Conservation (phyloP, 2,113 vertebrate genomes). For the Columba livia region DNA sequence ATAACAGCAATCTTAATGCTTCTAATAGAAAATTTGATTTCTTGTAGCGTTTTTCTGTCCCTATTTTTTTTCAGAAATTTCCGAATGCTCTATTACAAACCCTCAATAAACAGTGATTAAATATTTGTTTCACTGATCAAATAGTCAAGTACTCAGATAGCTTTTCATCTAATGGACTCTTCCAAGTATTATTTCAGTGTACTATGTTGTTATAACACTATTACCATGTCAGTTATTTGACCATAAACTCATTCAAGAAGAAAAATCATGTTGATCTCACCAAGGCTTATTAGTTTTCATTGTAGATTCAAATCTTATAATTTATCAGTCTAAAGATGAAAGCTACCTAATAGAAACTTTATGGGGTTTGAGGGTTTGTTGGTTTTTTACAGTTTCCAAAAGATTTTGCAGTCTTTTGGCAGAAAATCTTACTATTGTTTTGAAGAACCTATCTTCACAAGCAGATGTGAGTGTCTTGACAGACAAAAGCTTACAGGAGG, state of each 20-base stretch:
- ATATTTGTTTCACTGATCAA: neutral
- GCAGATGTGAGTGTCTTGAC: neutral
- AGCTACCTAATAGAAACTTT: neutral
- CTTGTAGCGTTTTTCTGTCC: neutral
- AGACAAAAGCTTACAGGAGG: neutral
- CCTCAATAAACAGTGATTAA: neutral
- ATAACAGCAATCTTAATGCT: neutral
- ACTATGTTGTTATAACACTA: neutral
- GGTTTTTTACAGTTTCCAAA: neutral
- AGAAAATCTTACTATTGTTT: neutral
- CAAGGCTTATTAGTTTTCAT: neutral
- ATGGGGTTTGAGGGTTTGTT: neutral
- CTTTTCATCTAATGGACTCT: neutral
- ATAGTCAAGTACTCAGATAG: neutral
- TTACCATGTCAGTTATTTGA: neutral
- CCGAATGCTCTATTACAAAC: neutral
- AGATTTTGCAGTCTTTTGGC: neutral
- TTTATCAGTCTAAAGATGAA: neutral
- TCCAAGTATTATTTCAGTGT: constrained; percentile 1
- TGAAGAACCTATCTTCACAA: neutral
- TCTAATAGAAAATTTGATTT: neutral
- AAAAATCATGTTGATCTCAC: constrained; percentile 19
- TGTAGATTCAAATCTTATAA: neutral
- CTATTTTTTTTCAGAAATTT: neutral
- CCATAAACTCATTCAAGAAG: neutral